phyloP scores from a whole-genome alignment of 2,113 vertebrate genomes.

The Saimiri boliviensis region DNA sequence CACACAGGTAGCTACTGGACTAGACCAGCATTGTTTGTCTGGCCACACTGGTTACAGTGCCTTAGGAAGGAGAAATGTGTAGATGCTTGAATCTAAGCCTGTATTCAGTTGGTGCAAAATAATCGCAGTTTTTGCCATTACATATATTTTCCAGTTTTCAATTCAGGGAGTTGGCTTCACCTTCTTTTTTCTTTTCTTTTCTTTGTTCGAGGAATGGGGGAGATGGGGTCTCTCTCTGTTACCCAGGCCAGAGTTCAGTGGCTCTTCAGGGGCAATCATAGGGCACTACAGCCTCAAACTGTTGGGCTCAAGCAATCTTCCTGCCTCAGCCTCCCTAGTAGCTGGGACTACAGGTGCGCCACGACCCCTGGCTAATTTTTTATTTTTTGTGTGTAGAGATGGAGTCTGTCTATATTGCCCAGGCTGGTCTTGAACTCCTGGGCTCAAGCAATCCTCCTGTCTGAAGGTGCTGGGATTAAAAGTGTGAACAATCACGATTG shows the following conservation, averaged over 20 bases:
- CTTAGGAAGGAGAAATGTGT: fast-evolving
- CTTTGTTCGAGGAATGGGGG: background rate
- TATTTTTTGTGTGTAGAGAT: too few species aligned
- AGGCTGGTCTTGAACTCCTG: background rate
- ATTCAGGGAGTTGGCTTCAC: background rate
- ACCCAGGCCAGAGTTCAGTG: background rate
- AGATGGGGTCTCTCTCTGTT: background rate
- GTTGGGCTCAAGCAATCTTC: background rate
- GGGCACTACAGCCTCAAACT: background rate
- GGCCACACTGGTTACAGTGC: background rate
- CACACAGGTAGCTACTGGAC: background rate
- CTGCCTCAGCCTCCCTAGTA: background rate
- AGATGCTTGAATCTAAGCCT: too few species aligned
- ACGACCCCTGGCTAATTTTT: too few species aligned
- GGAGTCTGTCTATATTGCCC: too few species aligned
- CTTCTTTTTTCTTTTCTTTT: background rate
- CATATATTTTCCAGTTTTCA: background rate
- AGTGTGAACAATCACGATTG: background rate
- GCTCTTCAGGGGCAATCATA: background rate
- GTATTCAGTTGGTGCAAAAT: too few species aligned
- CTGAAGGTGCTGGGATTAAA: background rate
- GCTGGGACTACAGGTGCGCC: background rate
- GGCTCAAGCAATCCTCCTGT: background rate
- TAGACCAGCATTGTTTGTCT: background rate
- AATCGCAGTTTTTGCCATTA: too few species aligned